Evolutionary conservation across 2,888 invertebrate species (phyloP), one percentile per base, ranked within the genome.

Genomic region (Euplagia quadripunctaria): DNA sequence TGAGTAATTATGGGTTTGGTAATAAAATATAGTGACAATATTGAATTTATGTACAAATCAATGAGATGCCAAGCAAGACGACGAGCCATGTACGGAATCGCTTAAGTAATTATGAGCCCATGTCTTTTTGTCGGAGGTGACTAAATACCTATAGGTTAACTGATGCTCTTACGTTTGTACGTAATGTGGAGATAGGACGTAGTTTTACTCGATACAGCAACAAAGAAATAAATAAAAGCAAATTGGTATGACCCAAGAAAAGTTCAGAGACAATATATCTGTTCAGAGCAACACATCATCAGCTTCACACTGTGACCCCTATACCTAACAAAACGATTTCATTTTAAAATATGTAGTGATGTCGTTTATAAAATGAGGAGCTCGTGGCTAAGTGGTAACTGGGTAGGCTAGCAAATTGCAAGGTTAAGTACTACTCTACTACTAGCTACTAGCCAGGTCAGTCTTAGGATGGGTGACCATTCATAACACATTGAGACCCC

Each of bases 41-140:
- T 85, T 79, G 85, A 89, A 91, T 93, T 92, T 91, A 94, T 92
- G 87, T 82, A 86, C 87, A 89, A 89, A 91, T 93, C 90, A 92
- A 89, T 87, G 85, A 85, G 87, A 93, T 92, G 80, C 92, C 92
- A 87, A 91, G 68, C 91, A 91, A 81, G 87, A 82, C 81, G 70
- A 77, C 74, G 77, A 74, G 42, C 88, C 86, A 78, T 91, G 83
- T 90, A 92, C 75, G 88, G 92, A 78, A 64, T 71, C 75, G 81
- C 81, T 85, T 82, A 82, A 85, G 89, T 87, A 92, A 92, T 93
- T 93, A 92, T 87, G 78, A 89, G 75, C 77, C 79, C 80, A 82
- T 84, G 83, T 87, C 82, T 87, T 89, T 91, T 90, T 89, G 86
- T 83, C 69, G 74, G 80, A 85, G 83, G 88, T 89, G 88, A 89